These are phyloP conservation scores for Notolabrus celidotus DNA, from an alignment of 2,797 vertebrate genomes.

Conservation along the genomic window DNA sequence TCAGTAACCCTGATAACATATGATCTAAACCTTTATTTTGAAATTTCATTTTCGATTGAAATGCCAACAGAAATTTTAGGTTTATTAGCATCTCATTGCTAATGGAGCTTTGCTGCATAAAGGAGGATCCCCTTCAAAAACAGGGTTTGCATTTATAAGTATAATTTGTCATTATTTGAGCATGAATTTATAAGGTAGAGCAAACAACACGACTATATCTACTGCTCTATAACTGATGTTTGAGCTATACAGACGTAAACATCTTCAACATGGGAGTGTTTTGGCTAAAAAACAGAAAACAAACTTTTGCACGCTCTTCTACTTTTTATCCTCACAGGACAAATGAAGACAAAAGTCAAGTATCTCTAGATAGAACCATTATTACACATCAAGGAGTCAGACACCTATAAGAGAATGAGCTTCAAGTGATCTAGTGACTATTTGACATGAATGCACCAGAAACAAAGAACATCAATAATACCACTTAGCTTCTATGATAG, in stretches of 20 bases:
- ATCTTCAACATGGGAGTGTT: slow-evolving; percentile 39
- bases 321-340: slow-evolving; percentile 18
- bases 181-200: slow-evolving; percentile 2
- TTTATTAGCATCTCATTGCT: slow-evolving; percentile 19
- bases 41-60: neutral
- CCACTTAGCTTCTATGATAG: slow-evolving; percentile 28
- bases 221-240: neutral
- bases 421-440: slow-evolving; percentile 37
- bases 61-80: slow-evolving; percentile 1
- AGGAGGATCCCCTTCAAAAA: slow-evolving; percentile 21
- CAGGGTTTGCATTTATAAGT: slow-evolving; percentile 1
- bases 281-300: slow-evolving; percentile 28
- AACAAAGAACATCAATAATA: slow-evolving; percentile 25
- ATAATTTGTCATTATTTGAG: neutral
- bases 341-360: slow-evolving; percentile 43
- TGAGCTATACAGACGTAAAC: neutral
- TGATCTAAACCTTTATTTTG: neutral
- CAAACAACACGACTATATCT: slow-evolving; percentile 15
- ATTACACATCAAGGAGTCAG: slow-evolving; percentile 15
- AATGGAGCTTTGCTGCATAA: slow-evolving; percentile 46
- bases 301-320: neutral
- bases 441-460: slow-evolving; percentile 24
- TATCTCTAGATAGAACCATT: slow-evolving; percentile 37
- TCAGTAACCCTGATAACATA: slow-evolving; percentile 32
- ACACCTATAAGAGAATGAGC: slow-evolving; percentile 7